Evolutionary conservation across 1,140 invertebrate species (phyloP).

Genomic region (Metopolophium dirhodum): DNA sequence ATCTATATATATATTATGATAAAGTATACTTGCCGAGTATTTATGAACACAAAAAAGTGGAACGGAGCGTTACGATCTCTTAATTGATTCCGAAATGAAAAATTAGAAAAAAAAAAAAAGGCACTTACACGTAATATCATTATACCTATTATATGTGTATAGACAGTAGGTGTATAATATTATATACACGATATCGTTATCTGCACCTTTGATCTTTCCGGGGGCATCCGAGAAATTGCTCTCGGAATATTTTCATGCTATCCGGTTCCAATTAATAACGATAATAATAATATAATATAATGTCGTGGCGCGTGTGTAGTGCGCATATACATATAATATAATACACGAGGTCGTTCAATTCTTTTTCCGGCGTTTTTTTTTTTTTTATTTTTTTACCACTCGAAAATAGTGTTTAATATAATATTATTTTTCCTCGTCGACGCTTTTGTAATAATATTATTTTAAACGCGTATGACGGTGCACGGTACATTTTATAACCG

Average conservation of each 20-base stretch:
- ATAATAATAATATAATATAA: no score
- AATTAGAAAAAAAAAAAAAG: background rate
- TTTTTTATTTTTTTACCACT: background rate
- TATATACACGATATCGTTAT: background rate
- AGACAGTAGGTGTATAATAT: background rate
- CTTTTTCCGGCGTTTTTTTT: background rate
- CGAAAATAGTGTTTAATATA: no score
- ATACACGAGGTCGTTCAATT: background rate
- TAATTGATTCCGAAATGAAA: constrained; percentile 39
- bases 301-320: background rate
- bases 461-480: no score
- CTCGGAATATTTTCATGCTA: constrained; percentile 52
- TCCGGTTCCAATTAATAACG: constrained; percentile 54
- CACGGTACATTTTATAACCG: no score
- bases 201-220: constrained; percentile 47
- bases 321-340: no score
- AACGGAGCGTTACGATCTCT: constrained; percentile 40
- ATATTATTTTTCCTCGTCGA: no score
- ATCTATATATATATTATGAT: no score
- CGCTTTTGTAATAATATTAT: no score
- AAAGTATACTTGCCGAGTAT: no score
- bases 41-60: background rate
- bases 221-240: constrained; percentile 52
- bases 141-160: background rate
- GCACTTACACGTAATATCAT: background rate